Evolutionary conservation across 2,888 invertebrate species (phyloP).

Genomic region (Kryphioiulus occultus): DNA sequence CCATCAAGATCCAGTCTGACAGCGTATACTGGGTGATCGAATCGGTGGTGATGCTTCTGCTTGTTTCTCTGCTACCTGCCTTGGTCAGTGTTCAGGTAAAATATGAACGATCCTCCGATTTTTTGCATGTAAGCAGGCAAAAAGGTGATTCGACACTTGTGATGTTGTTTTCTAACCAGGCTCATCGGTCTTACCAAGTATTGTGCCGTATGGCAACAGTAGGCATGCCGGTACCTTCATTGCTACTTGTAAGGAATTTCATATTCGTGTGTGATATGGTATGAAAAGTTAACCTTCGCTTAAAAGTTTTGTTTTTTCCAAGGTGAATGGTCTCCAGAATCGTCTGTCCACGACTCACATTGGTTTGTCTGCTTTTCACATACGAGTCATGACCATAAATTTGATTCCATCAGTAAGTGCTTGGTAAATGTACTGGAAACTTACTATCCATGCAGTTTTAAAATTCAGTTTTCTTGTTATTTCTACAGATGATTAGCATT

Average conservation of each 20-base stretch:
- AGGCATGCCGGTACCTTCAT: neutral
- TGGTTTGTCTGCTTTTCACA: neutral
- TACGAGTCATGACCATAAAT: neutral
- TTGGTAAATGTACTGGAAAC: neutral
- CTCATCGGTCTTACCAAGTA: neutral
- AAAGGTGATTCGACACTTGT: too few species aligned
- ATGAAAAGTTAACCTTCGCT: too few species aligned
- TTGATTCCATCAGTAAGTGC: neutral
- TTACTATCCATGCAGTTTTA: neutral
- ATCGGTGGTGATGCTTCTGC: too few species aligned
- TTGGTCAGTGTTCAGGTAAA: too few species aligned
- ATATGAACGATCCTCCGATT: too few species aligned
- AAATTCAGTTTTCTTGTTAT: neutral
- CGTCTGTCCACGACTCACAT: neutral
- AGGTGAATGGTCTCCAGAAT: neutral
- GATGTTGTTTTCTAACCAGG: neutral
- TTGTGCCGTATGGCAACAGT: neutral
- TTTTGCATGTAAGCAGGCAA: neutral
- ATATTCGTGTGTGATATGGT: neutral
- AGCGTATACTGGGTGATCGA: too few species aligned
- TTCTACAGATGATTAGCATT: neutral
- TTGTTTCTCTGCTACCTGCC: too few species aligned
- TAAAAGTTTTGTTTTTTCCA: neutral
- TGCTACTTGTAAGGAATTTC: neutral
- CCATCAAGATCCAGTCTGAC: too few species aligned